Evolutionary conservation across 2,113 vertebrate genomes (phyloP).

Genomic region (Apodemus sylvaticus): DNA sequence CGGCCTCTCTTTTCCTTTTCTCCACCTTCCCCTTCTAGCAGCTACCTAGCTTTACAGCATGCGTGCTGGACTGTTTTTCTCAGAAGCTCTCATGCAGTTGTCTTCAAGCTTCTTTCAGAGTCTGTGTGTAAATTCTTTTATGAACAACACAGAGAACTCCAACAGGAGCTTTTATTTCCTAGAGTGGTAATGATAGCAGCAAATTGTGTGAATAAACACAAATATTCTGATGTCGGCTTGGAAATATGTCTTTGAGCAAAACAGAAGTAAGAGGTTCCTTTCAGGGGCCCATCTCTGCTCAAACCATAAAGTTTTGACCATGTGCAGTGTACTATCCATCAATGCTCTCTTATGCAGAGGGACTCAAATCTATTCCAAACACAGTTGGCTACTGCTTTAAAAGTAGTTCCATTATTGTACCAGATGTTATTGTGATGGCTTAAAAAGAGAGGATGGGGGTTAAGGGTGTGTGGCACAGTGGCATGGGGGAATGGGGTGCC

Average conservation of each 20-base stretch:
- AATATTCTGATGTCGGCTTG: no score
- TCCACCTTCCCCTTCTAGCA: background rate
- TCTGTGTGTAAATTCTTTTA: background rate
- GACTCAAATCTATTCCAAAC: background rate
- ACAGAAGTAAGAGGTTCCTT: background rate
- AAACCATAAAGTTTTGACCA: background rate
- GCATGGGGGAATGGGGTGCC: no score
- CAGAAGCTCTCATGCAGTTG: background rate
- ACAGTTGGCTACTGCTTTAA: background rate
- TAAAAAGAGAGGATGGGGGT: no score
- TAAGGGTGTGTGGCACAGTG: no score
- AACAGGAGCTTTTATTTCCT: background rate
- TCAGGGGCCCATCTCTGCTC: background rate
- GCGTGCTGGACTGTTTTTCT: background rate
- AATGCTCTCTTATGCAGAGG: background rate
- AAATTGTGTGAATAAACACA: background rate
- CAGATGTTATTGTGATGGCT: no score
- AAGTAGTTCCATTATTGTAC: background rate
- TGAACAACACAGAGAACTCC: background rate
- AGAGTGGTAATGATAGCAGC: background rate
- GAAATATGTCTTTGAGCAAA: background rate
- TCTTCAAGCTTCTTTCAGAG: background rate
- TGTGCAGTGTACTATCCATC: background rate
- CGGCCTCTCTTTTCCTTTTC: background rate
- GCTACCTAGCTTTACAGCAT: background rate